phyloP scores from a whole-genome alignment of 2,797 vertebrate species.

The Allobates femoralis region DNA sequence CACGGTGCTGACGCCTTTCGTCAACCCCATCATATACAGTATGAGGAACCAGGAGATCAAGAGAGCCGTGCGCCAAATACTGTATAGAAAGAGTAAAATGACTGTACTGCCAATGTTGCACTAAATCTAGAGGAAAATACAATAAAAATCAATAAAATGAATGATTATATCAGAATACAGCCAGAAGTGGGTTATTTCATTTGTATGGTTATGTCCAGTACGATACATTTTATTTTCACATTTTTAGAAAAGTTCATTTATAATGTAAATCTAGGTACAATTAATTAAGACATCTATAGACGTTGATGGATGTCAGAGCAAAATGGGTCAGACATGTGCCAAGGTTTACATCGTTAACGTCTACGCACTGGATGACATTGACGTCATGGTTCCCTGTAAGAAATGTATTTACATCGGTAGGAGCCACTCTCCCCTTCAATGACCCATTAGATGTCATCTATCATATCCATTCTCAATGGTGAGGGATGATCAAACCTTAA shows the following conservation, averaged over 20 bases:
- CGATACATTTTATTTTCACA: neutral
- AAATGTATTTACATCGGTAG: too few species aligned
- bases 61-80: neutral
- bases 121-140: neutral
- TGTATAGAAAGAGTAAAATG: neutral
- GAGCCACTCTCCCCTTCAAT: too few species aligned
- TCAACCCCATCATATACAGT: slow-evolving; percentile 35
- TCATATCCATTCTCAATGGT: too few species aligned
- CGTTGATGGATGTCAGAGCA: neutral
- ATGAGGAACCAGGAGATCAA: slow-evolving; percentile 39
- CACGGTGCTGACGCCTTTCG: slow-evolving; percentile 1
- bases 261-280: neutral
- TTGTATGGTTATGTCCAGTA: neutral
- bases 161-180: neutral
- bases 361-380: neutral
- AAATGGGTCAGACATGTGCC: too few species aligned
- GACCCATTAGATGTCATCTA: too few species aligned
- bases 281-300: neutral
- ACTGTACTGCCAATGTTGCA: neutral
- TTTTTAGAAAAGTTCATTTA: neutral
- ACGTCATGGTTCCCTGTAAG: neutral
- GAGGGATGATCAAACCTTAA: too few species aligned
- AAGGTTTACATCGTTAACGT: too few species aligned
- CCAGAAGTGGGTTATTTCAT: neutral
- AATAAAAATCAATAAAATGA: neutral